A percentile compares a stretch with the other conserved stretches of the same genome.
These are phyloP conservation scores for Crossocerus cetratus DNA, from an alignment of 2,888 invertebrate species.

Conservation along the genomic window DNA sequence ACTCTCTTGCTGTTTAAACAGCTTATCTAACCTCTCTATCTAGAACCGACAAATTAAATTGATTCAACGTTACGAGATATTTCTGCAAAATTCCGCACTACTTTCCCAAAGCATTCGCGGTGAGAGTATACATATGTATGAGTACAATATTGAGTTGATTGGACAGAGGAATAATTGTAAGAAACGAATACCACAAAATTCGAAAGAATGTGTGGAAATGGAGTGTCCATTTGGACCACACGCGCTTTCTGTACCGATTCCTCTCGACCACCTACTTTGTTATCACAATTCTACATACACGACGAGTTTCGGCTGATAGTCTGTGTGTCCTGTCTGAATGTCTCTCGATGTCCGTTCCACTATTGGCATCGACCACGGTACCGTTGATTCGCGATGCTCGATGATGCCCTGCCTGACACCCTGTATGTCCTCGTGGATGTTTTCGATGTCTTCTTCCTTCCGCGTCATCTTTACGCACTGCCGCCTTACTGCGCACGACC, in stretches of 20 bases:
- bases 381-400: constrained; percentile 67
- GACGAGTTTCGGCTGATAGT: constrained; percentile 63
- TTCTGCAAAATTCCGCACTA: too few species aligned
- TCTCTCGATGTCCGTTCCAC: constrained; percentile 66
- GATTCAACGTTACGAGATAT: too few species aligned
- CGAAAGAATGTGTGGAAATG: constrained; percentile 14
- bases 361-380: constrained; percentile 62
- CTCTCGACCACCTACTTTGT: constrained; percentile 22
- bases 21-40: too few species aligned
- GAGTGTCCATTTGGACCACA: constrained; percentile 10
- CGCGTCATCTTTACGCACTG: constrained; percentile 74
- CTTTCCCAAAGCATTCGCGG: too few species aligned
- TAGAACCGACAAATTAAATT: too few species aligned
- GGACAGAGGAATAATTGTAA: too few species aligned
- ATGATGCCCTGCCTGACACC: constrained; percentile 73
- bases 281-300: constrained; percentile 40
- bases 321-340: constrained; percentile 68
- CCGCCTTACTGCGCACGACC: constrained; percentile 69
- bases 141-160: too few species aligned
- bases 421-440: constrained; percentile 71
- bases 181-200: constrained; percentile 13
- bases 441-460: constrained; percentile 74
- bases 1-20: too few species aligned
- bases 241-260: constrained; percentile 24
- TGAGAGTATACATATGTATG: too few species aligned